Base-by-base conservation (phyloP, 2,797 vertebrate species). In the Spheniscus humboldti region DNA sequence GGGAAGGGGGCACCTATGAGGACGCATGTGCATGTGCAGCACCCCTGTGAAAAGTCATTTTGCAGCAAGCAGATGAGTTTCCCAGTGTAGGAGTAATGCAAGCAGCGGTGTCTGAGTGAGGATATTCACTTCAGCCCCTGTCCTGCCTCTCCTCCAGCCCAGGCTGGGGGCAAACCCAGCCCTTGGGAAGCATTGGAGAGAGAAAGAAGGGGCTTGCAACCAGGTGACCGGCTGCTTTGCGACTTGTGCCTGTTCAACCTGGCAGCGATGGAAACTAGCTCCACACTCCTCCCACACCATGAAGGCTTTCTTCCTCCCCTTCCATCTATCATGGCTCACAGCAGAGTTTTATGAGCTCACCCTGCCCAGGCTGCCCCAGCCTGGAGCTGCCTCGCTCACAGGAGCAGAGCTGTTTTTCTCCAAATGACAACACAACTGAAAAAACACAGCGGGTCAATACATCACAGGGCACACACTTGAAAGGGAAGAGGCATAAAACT, bases 371-470 rank as follows among this genome's bases (percentile, higher is more conserved):
- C 73, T 81, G 90, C 57, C 53, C 63, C 85, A 90, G 87, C 73
- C 90, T 11, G 9, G 80, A 45, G 66, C 62, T 59, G 87, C 84
- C 60, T 94, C 1, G 0, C 53, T 92, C 1, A 0, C 8, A 43
- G 83, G 56, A 88, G 37, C 66, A 69, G 83, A 72, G 80, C 88
- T 95, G 80, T 86, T 96, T 91, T 83, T 17, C 85, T 77, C 64
- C 76, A 47, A 94, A 79, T 35, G 68, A 86, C 87, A 95, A 75
- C 89, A 96, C 97, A 97, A 94, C 96, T 96, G 97, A 94, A 90
- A 94, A 96, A 97, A 96, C 95, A 97, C 67, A 93, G 77, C 0
- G 0, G 66, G 89, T 81, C 95, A 94, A 94, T 94, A 92, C 87
- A 96, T 97, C 95, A 95, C 92, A 91, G 94, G n/a, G 73, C 60